Evolutionary conservation across 1,140 invertebrate genomes (phyloP).

Genomic region (Macrocentrus cingulum): DNA sequence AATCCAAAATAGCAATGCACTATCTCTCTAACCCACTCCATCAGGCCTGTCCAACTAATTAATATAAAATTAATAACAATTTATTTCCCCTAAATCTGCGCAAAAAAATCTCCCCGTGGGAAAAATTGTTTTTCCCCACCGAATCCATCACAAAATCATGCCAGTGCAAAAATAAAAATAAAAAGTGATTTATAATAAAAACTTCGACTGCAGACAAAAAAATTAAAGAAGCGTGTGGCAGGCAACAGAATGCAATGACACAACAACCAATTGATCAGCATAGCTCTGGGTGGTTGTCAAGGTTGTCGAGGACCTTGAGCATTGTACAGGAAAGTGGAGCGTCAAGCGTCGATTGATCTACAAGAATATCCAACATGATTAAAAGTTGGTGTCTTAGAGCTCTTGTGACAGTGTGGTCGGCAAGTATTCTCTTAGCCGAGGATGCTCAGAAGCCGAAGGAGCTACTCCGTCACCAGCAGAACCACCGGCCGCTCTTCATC

Average conservation of each 20-base stretch:
- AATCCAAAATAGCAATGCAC: no score
- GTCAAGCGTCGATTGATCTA: neutral
- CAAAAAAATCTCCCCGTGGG: no score
- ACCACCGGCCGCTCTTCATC: conserved; percentile 45
- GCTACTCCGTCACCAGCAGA: conserved; percentile 47
- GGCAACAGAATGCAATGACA: conserved; percentile 9
- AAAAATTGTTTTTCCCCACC: no score
- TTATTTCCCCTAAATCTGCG: no score
- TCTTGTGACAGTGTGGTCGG: conserved; percentile 21
- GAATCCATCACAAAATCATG: no score
- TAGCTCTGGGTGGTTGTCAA: conserved; percentile 3
- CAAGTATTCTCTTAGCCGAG: conserved; percentile 10
- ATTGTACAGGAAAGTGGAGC: neutral
- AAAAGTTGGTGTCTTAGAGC: neutral
- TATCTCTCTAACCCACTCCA: no score
- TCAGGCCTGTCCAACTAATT: no score
- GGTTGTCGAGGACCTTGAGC: conserved; percentile 3
- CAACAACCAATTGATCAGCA: neutral
- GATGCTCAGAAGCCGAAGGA: conserved; percentile 39
- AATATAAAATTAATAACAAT: no score
- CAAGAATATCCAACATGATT: conserved; percentile 1
- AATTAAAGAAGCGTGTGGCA: no score
- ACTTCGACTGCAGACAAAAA: no score
- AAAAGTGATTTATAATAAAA: no score
- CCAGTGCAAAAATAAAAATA: no score